Evolutionary conservation across 2,888 invertebrate genomes (phyloP), one percentile per base, ranked within the genome.

Genomic region (Craniophora ligustri): DNA sequence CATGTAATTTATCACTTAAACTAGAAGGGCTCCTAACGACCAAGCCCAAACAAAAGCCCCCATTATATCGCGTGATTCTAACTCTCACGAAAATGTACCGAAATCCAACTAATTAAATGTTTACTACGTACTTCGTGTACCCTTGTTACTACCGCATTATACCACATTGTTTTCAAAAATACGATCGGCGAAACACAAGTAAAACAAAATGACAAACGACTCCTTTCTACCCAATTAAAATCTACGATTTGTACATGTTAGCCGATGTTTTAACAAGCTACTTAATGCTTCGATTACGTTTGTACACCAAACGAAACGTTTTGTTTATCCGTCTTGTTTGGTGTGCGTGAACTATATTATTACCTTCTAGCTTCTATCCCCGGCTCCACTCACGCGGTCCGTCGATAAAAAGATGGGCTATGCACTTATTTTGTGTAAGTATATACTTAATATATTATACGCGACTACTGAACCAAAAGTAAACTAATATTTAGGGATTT

Each of bases 91-190:
- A 86, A 84, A 85, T 79, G 75, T 80, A 82, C 80, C 76, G 59
- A 67, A 87, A 80, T 80, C 75, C 74, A 79, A 78, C 85, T 89
- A 89, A 90, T 89, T 91, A 91, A 88, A 89, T 88, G 80, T 86
- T 87, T 80, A 86, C 82, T 76, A 78, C 72, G 53, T 62, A 71
- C 70, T 66, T 73, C 65, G 74, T 70, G 70, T 58, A 71, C 75
- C 73, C 68, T 72, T 69, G 74, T 80, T 81, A 75, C 77, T 41
- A 42, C 35, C 18, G 40, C 21, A 70, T 51, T 42, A 38, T 40
- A 53, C 28, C 45, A 63, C 39, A 45, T 31, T 54, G 35, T 67
- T 69, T 64, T 64, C 53, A 69, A 69, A 72, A 69, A 70, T 49
- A 69, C 65, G 67, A 67, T 67, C 56, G 46, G 41, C 47, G 42